Base-by-base conservation (phyloP, 2,797 vertebrate genomes). In the Girardinus metallicus region DNA sequence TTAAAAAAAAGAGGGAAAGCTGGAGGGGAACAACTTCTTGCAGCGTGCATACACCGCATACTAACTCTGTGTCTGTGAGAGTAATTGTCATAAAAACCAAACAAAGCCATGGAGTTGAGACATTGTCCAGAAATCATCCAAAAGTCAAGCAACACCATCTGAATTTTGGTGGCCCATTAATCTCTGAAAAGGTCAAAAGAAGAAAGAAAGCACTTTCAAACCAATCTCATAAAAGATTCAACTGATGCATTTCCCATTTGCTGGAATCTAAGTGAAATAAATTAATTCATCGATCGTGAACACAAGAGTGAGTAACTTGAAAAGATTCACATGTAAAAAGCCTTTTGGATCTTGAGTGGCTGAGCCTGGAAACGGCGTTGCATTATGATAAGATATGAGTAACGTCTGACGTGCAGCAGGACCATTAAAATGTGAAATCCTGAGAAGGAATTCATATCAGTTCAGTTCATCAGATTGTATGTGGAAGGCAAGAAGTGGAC, bases 151-250 rank as follows among this genome's bases (percentile, higher is more conserved):
- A 57, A 79, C 75, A 73, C 60, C 60, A 71, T 64, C 16, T 0
- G 29, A 80, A 82, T 75, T 83, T 80, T 81, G 36, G 43, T 85
- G 77, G 66, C 43, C 78, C 75, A 83, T 49, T 62, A 82, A 88
- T 90, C 78, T 82, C 74, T 75, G 39, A 64, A 89, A 94, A 94
- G 89, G 91, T 92, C 89, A 93, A 64, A 74, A 78, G 77, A 80
- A 74, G 2, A 80, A 82, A 80, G 53, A 74, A 78, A 64, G 74
- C 29, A 29, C 68, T 83, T 75, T 53, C 49, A 9, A 53, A 53
- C 49, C 49, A 53, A 53, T 53, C 49, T 53, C 21, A 93, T 89
- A 43, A 88, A 88, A 87, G 85, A 85, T 88, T 83, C 60, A 83
- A 43, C 81, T 81, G 60, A 78, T 81, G 78, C 62, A 60, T 76